Base-by-base conservation (phyloP, 2,888 invertebrate genomes). In the Drosophila phalerata region DNA sequence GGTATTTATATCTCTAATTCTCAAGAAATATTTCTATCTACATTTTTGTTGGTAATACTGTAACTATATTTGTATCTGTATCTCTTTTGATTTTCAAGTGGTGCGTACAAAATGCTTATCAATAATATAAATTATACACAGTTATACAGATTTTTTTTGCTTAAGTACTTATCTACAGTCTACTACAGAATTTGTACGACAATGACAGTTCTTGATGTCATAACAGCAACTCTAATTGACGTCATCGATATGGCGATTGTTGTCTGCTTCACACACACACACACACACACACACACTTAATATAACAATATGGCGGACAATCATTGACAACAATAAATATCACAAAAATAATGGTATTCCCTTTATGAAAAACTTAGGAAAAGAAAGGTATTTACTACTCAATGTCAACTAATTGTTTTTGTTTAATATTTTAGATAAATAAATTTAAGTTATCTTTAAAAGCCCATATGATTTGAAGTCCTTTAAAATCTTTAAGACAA, bases 191-290 rank as follows among this genome's bases (percentile, higher is more conserved):
- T 42, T 52, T 45, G 63, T 60, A 62, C 62, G 79, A 66, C 69
- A 76, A 56, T 76, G 66, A 56, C 47, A 68, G 62, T 69, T 61
- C 57, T 74, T 77, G 78, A 74, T 80, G 84, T 86, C 81, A 84
- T 80, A 74, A 70, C 67, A 56, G 15, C 48, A 57, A 5, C 51
- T 52, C 49, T 37, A 51, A 82, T 82, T 87, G 82, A 87, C 82
- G 87, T 82, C 82, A 82, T 73, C 34, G 57, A 34, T 68, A 37
- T 47, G 34, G 9, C 49, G 61, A 61, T 68, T 68, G 60, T 38
- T 68, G 60, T 38, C 67, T 47, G 11, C 34, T 22, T 9, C n/a
- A 22, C 30, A 42, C 17, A 48, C 32, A 9, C 45, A 28, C 45
- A 28, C 25, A 28, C 45, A n/a, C 28, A 69, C 42, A 45, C 48